Evolutionary conservation across 2,797 vertebrate genomes (phyloP).

Genomic region (Acropternis orthonyx): DNA sequence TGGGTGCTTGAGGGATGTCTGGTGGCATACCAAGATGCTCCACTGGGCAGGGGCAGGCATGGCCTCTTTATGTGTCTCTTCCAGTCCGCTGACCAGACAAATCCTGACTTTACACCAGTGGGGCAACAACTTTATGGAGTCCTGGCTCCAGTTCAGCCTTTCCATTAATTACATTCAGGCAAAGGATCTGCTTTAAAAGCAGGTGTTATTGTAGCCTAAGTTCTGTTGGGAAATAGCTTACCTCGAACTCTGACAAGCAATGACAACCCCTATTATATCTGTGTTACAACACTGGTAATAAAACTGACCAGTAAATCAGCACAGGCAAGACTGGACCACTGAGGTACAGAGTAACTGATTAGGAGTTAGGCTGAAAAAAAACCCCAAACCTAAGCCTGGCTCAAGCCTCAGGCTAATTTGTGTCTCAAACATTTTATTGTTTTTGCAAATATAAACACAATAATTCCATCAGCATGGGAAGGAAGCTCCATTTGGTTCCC

Average conservation of each 20-base stretch:
- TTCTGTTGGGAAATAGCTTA: background rate
- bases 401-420: background rate
- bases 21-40: fast-evolving
- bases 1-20: background rate
- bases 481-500: background rate
- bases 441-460: constrained; percentile 27
- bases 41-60: no score
- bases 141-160: background rate
- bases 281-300: background rate
- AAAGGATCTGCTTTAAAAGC: background rate
- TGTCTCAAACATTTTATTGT: background rate
- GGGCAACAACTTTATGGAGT: background rate
- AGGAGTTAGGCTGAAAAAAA: background rate
- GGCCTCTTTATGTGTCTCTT: fast-evolving
- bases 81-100: background rate
- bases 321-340: background rate
- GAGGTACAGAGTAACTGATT: background rate
- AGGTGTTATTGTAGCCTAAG: background rate
- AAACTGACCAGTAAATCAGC: constrained; percentile 17
- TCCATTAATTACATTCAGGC: background rate
- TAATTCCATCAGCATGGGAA: constrained; percentile 9
- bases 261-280: background rate
- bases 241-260: background rate
- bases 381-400: background rate
- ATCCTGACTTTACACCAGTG: background rate